Evolutionary conservation across 1,140 invertebrate genomes (phyloP), one percentile per base, ranked within the genome.

Genomic region (Drosophila subpulchrella): DNA sequence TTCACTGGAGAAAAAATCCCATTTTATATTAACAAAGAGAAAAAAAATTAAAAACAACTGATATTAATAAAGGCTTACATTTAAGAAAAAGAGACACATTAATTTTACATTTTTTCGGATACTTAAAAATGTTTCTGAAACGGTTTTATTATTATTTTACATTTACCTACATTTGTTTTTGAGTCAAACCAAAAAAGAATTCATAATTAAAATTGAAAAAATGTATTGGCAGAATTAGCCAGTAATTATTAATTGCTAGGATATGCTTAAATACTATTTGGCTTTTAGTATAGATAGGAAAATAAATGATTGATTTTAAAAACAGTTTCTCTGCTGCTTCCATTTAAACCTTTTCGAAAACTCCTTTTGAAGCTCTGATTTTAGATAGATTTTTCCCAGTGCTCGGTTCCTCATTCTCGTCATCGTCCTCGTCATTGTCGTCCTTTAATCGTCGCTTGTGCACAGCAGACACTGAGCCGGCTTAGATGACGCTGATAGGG

Each of bases 401-500:
- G 63, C 38, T 13, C 32, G 8, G 20, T 66, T 53, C 24, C 46
- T 63, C 63, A 41, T 50, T 67, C 71, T 75, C 51, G 53, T 75
- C 73, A 75, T 66, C 73, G 30, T n/a, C 47, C 6, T 30, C 20
- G 60, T 75, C 50, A 68, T 53, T 70, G 50, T 71, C 44, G 51
- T 57, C 65, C 42, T 68, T 55, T 75, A 60, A 48, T 75, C 59
- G 72, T 75, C 60, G 73, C 72, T 73, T 74, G 61, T 59, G 44
- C 57, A 54, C 38, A 75, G 56, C 78, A 88, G 79, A 82, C 78
- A 86, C 34, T 76, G 71, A 88, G 79, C 75, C 79, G 75, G 83
- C 83, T 86, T 88, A 88, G 79, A 79, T 79, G 83, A 59, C 47
- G 63, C 53, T 63, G 74, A 81, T 85, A 85, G 72, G 75, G 17